Evolutionary conservation across 2,113 vertebrate species (phyloP).

Genomic region (Uria aalge): DNA sequence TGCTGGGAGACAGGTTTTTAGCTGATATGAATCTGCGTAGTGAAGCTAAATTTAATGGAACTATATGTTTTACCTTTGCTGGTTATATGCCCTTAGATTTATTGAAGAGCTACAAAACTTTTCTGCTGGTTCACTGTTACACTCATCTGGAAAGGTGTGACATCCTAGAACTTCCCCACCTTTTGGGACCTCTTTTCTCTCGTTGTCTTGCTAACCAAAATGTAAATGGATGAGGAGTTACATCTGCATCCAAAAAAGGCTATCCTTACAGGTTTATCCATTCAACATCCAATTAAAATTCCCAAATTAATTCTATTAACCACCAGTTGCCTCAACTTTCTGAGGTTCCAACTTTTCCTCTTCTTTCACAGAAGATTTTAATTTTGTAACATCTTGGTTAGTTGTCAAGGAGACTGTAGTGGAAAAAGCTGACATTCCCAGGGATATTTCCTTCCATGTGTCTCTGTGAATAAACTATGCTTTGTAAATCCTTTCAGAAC

Average conservation of each 20-base stretch:
- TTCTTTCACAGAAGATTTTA: not conserved
- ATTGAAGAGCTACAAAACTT: not conserved
- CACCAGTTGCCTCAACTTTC: not conserved
- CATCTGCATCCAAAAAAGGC: not conserved
- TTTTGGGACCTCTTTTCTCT: not conserved
- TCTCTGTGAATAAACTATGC: not conserved
- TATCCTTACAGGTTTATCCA: not conserved
- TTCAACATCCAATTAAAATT: not conserved
- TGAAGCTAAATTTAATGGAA: not conserved
- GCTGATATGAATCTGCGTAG: not conserved
- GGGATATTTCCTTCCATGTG: not conserved
- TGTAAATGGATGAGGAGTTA: not conserved
- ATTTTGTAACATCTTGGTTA: not conserved
- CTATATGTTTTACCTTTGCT: not conserved
- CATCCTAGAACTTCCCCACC: not conserved
- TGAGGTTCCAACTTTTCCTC: not conserved
- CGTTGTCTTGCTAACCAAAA: not conserved
- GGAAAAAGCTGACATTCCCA: not conserved
- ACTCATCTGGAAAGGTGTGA: not conserved
- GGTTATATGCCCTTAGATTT: not conserved
- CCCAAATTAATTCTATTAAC: not conserved
- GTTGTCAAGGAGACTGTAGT: not conserved
- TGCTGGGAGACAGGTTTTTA: not conserved
- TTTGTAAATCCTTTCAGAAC: not conserved
- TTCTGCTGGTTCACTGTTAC: not conserved